Evolutionary conservation across 2,888 invertebrate genomes (phyloP).

Genomic region (Drosophila birchii): DNA sequence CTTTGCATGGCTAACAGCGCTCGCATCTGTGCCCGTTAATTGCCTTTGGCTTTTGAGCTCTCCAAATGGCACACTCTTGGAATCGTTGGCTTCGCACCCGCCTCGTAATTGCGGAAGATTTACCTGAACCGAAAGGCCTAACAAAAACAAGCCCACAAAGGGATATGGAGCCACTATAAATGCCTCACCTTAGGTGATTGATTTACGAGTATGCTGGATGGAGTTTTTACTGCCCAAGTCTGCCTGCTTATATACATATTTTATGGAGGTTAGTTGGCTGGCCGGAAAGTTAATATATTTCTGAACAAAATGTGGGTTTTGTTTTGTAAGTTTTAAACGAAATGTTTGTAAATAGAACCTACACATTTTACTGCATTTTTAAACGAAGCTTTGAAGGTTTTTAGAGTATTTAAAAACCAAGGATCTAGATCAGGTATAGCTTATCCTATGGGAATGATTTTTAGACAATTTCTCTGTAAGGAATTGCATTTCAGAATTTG

Average conservation of each 20-base stretch:
- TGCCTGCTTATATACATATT: slow-evolving; percentile 13
- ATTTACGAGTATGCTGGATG: slow-evolving; percentile 22
- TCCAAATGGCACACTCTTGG: slow-evolving; percentile 42
- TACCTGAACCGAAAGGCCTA: neutral
- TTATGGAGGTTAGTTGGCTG: slow-evolving; percentile 7
- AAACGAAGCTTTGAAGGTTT: no score
- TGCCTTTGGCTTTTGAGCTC: slow-evolving; percentile 68
- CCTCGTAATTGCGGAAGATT: slow-evolving; percentile 35
- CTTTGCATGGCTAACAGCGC: slow-evolving; percentile 32
- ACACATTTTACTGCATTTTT: no score
- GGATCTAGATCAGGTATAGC: no score
- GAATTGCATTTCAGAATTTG: no score
- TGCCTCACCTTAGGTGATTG: slow-evolving; percentile 13
- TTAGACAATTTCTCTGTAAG: no score
- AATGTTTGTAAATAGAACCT: no score
- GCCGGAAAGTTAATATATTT: neutral
- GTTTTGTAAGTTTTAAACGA: no score
- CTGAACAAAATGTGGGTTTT: neutral
- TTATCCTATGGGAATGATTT: no score
- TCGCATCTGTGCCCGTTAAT: slow-evolving; percentile 60
- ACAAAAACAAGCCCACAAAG: slow-evolving; percentile 4
- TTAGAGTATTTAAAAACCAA: no score
- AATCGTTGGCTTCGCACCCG: slow-evolving; percentile 16
- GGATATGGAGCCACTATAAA: slow-evolving; percentile 5
- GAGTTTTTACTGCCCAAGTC: slow-evolving; percentile 22